phyloP scores from a whole-genome alignment of 2,888 invertebrate species.

The Dendrolimus pini region DNA sequence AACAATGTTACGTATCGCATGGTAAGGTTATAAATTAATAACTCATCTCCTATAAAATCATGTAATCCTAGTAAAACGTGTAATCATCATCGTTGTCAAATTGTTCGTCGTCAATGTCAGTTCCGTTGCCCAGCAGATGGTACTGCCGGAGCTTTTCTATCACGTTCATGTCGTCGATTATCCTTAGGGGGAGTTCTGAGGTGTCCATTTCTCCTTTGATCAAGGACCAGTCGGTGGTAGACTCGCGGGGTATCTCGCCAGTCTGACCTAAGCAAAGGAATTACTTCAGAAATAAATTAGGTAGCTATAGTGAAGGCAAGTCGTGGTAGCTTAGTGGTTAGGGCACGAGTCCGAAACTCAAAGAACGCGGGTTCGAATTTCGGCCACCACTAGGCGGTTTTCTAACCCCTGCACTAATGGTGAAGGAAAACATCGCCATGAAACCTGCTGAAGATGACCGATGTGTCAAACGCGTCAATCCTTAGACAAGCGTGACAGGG shows the following conservation, averaged over 20 bases:
- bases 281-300: no score
- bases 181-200: constrained; percentile 31
- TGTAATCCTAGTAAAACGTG: constrained; percentile 47
- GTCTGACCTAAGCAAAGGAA: constrained; percentile 32
- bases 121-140: constrained; percentile 46
- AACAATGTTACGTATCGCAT: no score
- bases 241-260: constrained; percentile 45
- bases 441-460: no score
- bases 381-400: no score
- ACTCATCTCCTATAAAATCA: constrained; percentile 16
- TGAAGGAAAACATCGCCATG: no score
- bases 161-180: constrained; percentile 34
- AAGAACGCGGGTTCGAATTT: background rate
- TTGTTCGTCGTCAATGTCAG: constrained; percentile 37
- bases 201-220: constrained; percentile 38
- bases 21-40: constrained; percentile 5
- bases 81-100: constrained; percentile 55
- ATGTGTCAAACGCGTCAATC: no score
- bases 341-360: background rate
- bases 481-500: no score
- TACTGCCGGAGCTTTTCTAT: constrained; percentile 54
- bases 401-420: no score
- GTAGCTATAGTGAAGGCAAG: no score
- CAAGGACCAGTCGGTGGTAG: constrained; percentile 49
- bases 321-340: no score